These are phyloP conservation scores for Cebus imitator DNA, from an alignment of 2,113 vertebrate genomes.

Conservation along the genomic window DNA sequence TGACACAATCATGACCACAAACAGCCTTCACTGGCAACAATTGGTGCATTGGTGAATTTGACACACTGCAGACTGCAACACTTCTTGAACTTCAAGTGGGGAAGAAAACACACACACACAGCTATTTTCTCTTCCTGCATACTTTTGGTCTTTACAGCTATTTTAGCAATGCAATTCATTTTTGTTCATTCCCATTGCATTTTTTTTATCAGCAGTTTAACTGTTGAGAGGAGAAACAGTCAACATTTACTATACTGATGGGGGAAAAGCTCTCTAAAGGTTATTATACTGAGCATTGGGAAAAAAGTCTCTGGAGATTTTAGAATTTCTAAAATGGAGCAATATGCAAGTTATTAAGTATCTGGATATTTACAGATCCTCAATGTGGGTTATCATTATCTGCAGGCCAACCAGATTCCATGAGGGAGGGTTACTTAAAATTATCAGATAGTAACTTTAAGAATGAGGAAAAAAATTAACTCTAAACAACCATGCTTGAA, in stretches of 20 bases:
- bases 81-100: neutral
- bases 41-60: neutral
- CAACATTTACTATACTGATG: neutral
- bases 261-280: neutral
- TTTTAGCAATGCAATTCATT: slow-evolving; percentile 23
- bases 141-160: neutral
- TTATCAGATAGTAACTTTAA: slow-evolving; percentile 35
- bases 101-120: neutral
- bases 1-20: neutral
- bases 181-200: neutral
- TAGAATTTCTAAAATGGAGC: slow-evolving; percentile 43
- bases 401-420: neutral
- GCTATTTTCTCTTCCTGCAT: neutral
- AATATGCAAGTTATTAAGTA: neutral
- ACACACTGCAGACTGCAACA: neutral
- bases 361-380: neutral
- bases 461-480: neutral
- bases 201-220: slow-evolving; percentile 27
- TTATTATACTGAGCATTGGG: neutral
- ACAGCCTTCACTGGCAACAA: neutral
- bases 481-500: neutral
- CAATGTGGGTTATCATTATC: slow-evolving; percentile 24
- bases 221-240: neutral
- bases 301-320: neutral
- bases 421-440: neutral